Evolutionary conservation across 1,140 invertebrate species (phyloP).

Genomic region (Drosophila repleta): DNA sequence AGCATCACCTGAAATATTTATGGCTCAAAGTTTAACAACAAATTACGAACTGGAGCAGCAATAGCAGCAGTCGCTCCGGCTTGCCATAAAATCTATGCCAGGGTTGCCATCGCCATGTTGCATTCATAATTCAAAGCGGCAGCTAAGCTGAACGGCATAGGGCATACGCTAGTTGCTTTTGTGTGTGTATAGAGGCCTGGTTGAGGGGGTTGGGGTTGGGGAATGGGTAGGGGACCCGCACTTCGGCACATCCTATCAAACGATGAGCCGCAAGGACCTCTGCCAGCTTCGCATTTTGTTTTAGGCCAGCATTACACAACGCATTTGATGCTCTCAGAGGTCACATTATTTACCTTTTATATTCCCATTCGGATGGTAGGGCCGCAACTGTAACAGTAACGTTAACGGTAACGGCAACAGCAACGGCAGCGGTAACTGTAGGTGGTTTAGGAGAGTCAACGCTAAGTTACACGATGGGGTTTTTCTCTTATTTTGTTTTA

Average conservation of each 20-base stretch:
- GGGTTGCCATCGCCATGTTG: constrained; percentile 35
- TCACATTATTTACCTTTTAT: constrained; percentile 82
- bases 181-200: background rate
- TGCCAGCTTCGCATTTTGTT: constrained; percentile 47
- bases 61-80: constrained; percentile 4
- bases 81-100: constrained; percentile 57
- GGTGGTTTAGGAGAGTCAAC: background rate
- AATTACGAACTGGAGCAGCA: constrained; percentile 25
- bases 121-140: constrained; percentile 56
- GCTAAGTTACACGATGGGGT: constrained; percentile 33
- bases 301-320: constrained; percentile 69
- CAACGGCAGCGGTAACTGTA: constrained; percentile 1
- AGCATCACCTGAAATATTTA: constrained; percentile 58
- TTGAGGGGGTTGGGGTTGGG: background rate
- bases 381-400: constrained; percentile 15
- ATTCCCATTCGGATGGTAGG: constrained; percentile 68
- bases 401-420: constrained; percentile 17
- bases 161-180: constrained; percentile 12
- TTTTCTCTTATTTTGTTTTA: too few relatives aligned
- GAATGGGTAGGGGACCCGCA: constrained; percentile 1
- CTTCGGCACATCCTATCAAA: constrained; percentile 58
- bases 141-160: constrained; percentile 4
- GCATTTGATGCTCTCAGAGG: constrained; percentile 81
- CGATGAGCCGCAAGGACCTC: constrained; percentile 12
- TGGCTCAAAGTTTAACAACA: constrained; percentile 52